A percentile compares a stretch with the other conserved stretches of the same genome.
Conservation (phyloP, 2,888 invertebrate species). For the Meandrusa payeni region DNA sequence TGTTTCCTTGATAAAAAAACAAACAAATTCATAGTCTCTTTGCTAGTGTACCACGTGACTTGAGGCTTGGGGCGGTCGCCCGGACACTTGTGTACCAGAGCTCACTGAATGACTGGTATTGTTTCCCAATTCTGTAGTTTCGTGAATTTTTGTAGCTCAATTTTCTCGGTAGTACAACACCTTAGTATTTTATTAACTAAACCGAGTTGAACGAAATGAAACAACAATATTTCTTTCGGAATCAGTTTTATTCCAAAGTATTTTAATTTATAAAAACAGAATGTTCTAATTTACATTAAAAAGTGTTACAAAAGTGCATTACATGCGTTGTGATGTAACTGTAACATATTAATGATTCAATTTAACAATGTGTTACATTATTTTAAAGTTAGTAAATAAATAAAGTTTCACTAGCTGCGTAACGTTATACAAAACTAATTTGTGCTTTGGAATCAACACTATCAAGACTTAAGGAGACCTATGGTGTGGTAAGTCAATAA, state of each 20-base stretch:
- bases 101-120: no score
- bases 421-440: constrained; percentile 41
- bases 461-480: constrained; percentile 36
- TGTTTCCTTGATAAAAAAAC: no score
- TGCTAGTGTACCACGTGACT: no score
- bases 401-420: constrained; percentile 47
- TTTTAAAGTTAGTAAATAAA: constrained; percentile 54
- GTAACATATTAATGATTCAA: constrained; percentile 46
- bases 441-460: constrained; percentile 48
- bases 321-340: constrained; percentile 54
- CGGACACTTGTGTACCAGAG: no score
- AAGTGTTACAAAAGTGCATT: constrained; percentile 65
- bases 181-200: no score
- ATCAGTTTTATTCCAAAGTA: constrained; percentile 56
- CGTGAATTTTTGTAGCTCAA: no score
- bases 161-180: no score
- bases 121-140: no score
- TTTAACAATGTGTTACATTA: constrained; percentile 38
- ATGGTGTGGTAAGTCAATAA: no score
- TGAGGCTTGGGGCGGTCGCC: no score
- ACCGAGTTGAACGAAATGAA: no score
- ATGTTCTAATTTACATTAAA: constrained; percentile 55
- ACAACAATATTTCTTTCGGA: constrained; percentile 36
- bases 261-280: constrained; percentile 53
- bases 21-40: no score